These are phyloP conservation scores for Barypeithes pellucidus DNA, from an alignment of 2,888 invertebrate species.

Conservation along the genomic window DNA sequence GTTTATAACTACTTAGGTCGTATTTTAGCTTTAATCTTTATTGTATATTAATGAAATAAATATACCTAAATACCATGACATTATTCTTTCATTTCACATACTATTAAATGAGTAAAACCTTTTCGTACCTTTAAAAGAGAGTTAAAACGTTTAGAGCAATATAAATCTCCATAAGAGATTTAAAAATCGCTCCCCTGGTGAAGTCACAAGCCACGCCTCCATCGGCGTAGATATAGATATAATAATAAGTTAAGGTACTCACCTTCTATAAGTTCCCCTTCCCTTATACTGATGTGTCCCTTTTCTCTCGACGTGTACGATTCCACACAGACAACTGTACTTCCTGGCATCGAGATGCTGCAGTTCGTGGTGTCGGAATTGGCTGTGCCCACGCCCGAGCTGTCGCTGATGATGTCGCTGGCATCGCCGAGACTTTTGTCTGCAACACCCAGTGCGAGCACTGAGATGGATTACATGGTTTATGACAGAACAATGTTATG, in stretches of 20 bases:
- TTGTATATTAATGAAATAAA: too few relatives aligned
- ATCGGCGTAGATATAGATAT: too few relatives aligned
- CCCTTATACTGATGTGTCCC: conserved; percentile 87
- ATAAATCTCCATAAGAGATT: too few relatives aligned
- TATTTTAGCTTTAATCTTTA: too few relatives aligned
- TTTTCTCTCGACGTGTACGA: conserved; percentile 83
- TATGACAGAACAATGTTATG: conserved; percentile 22
- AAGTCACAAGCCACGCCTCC: too few relatives aligned
- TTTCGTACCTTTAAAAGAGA: too few relatives aligned
- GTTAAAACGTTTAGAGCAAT: too few relatives aligned
- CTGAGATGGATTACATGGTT: conserved; percentile 61
- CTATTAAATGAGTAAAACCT: too few relatives aligned
- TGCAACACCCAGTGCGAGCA: conserved; percentile 74
- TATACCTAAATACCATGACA: too few relatives aligned
- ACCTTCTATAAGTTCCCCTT: conserved; percentile 95
- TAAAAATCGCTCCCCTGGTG: too few relatives aligned
- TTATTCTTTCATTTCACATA: too few relatives aligned
- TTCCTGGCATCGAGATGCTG: conserved; percentile 85
- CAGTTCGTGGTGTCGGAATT: conserved; percentile 88
- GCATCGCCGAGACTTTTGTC: conserved; percentile 93
- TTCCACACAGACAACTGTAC: conserved; percentile 89
- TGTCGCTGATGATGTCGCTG: conserved; percentile 93
- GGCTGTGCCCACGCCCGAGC: conserved; percentile 92
- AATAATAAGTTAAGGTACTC: conserved; percentile 52
- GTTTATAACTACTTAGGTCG: too few relatives aligned